A percentile compares a stretch with the other conserved stretches of the same genome.
phyloP scores from a whole-genome alignment of 2,113 vertebrate species.

The Carassius carassius region DNA sequence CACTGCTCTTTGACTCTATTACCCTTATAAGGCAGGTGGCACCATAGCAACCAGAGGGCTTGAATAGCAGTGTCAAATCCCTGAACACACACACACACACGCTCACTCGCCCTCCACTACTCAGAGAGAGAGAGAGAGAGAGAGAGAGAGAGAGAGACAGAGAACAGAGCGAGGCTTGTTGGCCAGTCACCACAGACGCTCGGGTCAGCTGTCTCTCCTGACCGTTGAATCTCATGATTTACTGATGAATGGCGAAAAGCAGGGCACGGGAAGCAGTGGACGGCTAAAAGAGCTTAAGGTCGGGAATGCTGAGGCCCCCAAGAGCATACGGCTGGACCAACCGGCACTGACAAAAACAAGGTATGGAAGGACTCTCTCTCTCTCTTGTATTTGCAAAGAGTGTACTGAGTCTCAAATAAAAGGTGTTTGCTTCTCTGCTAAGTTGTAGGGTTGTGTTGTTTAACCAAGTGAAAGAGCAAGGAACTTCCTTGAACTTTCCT shows the following conservation, averaged over 20 bases:
- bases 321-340: slow-evolving; percentile 70
- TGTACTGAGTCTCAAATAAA: slow-evolving; percentile 31
- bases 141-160: slow-evolving; percentile 43
- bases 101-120: slow-evolving; percentile 49
- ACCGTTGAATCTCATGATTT: slow-evolving; percentile 20
- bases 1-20: slow-evolving; percentile 82
- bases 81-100: slow-evolving; percentile 81
- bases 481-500: slow-evolving; percentile 68
- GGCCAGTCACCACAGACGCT: slow-evolving; percentile 52
- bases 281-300: slow-evolving; percentile 36
- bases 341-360: slow-evolving; percentile 72
- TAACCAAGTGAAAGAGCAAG: slow-evolving; percentile 30
- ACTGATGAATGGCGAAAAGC: slow-evolving; percentile 55
- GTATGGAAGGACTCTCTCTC: slow-evolving; percentile 43
- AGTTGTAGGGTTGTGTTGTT: background rate
- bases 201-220: slow-evolving; percentile 44
- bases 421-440: slow-evolving; percentile 40
- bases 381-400: slow-evolving; percentile 15
- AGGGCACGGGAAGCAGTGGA: slow-evolving; percentile 50
- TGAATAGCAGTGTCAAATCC: slow-evolving; percentile 89
- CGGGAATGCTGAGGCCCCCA: slow-evolving; percentile 68
- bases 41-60: slow-evolving; percentile 83
- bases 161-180: slow-evolving; percentile 57
- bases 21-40: slow-evolving; percentile 81
- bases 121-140: slow-evolving; percentile 58